Percentiles rank a stretch among this genome's conserved stretches.
phyloP scores from a whole-genome alignment of 2,888 invertebrate species.

The Melangyna quadrimaculata region DNA sequence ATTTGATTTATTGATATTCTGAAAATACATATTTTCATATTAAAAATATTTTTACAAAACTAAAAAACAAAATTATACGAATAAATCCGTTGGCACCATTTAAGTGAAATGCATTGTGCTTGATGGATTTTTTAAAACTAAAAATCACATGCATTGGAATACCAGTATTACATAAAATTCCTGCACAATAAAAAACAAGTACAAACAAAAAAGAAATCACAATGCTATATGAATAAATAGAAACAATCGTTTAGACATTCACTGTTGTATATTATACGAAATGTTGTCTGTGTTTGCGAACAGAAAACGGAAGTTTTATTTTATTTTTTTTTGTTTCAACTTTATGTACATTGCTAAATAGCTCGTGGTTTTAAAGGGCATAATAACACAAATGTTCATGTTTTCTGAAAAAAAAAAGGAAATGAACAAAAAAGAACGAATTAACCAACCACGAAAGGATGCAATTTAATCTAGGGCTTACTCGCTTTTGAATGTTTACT shows the following conservation, averaged over 20 bases:
- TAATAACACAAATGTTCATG: not conserved
- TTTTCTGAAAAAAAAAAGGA: not conserved
- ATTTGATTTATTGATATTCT: too few relatives aligned
- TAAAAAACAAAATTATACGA: not conserved
- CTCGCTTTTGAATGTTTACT: not conserved
- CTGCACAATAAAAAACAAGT: not conserved
- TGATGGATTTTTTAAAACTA: not conserved
- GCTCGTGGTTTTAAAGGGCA: constrained; percentile 3
- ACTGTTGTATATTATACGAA: not conserved
- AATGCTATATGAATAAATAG: not conserved
- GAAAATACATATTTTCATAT: too few relatives aligned
- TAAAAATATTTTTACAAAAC: not conserved
- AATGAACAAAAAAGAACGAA: not conserved
- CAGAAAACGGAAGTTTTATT: not conserved
- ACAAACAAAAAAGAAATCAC: not conserved
- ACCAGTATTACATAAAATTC: not conserved
- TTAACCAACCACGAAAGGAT: not conserved
- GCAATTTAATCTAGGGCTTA: not conserved
- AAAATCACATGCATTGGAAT: not conserved
- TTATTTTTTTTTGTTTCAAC: not conserved
- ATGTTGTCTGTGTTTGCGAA: not conserved
- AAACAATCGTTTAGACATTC: not conserved
- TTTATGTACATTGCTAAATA: not conserved
- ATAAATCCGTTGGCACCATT: not conserved
- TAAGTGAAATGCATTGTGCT: not conserved